Conservation (phyloP, 1,140 invertebrate genomes). For the Trachymyrmex cornetzi region DNA sequence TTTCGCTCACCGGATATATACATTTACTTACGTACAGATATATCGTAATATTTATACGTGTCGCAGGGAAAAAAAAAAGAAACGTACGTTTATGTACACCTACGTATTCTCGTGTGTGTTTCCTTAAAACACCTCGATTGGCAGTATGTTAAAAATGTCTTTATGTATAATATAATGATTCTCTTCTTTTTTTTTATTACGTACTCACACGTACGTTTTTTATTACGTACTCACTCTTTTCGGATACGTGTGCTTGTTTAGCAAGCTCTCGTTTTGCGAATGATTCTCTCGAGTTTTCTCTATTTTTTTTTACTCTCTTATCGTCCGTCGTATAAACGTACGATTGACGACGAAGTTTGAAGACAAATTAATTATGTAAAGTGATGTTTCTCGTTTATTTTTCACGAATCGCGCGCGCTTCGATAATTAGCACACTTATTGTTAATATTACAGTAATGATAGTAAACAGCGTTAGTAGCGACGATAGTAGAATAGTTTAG, state of each 20-base stretch:
- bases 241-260: constrained; percentile 62
- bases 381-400: constrained; percentile 3
- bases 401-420: constrained; percentile 43
- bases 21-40: constrained; percentile 77
- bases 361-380: constrained; percentile 51
- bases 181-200: constrained; percentile 38
- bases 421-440: constrained; percentile 55
- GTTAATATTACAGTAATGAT: constrained; percentile 61
- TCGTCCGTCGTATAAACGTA: constrained; percentile 41
- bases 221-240: constrained; percentile 54
- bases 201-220: constrained; percentile 42
- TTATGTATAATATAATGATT: constrained; percentile 59
- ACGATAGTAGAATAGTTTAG: constrained; percentile 59
- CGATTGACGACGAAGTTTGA: constrained; percentile 17
- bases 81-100: constrained; percentile 72
- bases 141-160: constrained; percentile 82
- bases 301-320: background rate
- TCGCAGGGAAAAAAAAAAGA: constrained; percentile 67
- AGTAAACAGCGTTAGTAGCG: constrained; percentile 64
- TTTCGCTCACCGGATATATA: constrained; percentile 68
- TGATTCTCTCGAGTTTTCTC: constrained; percentile 3
- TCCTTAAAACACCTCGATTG: constrained; percentile 77
- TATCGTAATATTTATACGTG: constrained; percentile 66
- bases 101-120: constrained; percentile 70
- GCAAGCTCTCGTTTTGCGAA: constrained; percentile 20